These are phyloP conservation scores for Propithecus perrieri DNA, from an alignment of 2,797 vertebrate genomes.

Conservation along the genomic window DNA sequence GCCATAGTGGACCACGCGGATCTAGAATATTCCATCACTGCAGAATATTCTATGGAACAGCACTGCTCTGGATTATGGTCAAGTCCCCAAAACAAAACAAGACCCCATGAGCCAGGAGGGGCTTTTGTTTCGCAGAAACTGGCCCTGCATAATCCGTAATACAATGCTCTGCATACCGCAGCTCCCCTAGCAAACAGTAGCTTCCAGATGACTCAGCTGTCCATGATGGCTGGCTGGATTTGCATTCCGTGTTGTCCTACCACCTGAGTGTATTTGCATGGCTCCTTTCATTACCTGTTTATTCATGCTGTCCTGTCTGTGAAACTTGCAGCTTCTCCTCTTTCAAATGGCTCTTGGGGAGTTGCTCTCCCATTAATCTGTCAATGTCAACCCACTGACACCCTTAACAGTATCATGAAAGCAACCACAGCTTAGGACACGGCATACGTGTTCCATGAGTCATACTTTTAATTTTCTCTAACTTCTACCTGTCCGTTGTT, in stretches of 20 bases:
- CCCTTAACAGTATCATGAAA: not conserved
- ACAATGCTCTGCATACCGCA: not conserved
- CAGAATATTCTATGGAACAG: not conserved
- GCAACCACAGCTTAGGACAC: constrained; percentile 6
- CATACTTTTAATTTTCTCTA: constrained; percentile 44
- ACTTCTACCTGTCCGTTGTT: not conserved
- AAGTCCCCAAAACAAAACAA: not conserved
- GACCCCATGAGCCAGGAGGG: not conserved
- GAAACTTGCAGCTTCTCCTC: constrained; percentile 39
- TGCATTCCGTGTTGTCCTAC: constrained; percentile 6
- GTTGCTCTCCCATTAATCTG: constrained; percentile 48
- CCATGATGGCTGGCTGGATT: not conserved
- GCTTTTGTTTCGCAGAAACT: not conserved
- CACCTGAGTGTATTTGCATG: constrained; percentile 6
- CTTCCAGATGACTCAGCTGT: not conserved
- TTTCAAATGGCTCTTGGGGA: constrained; percentile 37
- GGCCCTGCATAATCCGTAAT: not conserved
- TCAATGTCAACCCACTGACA: constrained; percentile 49
- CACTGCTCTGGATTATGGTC: not conserved
- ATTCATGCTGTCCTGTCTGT: not conserved
- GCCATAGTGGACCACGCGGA: not conserved
- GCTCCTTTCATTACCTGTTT: constrained; percentile 7
- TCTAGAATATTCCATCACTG: not conserved
- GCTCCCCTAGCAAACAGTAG: not conserved
- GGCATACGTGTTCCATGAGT: not conserved